phyloP scores from a whole-genome alignment of 92 coral and sea anemone species.

The Metridium senile region DNA sequence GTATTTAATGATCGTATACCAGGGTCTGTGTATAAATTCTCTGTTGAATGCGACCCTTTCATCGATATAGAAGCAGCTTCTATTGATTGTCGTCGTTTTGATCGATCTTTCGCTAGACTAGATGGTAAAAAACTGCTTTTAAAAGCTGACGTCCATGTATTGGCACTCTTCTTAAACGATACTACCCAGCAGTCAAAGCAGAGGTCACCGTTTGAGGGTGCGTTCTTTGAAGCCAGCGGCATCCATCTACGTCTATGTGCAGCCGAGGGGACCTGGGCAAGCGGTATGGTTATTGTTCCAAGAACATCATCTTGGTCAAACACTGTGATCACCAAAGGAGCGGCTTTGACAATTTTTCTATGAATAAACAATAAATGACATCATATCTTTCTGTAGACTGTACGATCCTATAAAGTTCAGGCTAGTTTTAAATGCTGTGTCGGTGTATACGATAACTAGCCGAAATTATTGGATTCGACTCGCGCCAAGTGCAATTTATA shows the following conservation, averaged over 20 bases:
- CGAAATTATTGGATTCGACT: too few species aligned
- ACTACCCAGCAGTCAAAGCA: conserved; percentile 96
- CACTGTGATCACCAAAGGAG: conserved; percentile 86
- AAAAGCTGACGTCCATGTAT: conserved; percentile 41
- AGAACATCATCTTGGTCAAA: conserved; percentile 78
- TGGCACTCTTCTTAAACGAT: conserved; percentile 54
- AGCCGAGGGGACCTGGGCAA: conserved; percentile 88
- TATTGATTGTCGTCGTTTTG: conserved; percentile 80
- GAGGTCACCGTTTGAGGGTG: conserved; percentile 82
- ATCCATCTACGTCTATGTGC: conserved; percentile 96
- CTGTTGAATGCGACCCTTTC: conserved; percentile 83
- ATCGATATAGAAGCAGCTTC: conserved; percentile 70
- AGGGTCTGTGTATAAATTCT: conserved; percentile 68
- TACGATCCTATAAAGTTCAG: too few species aligned
- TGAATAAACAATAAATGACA: background rate
- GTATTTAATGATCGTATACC: conserved; percentile 6
- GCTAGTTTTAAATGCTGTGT: too few species aligned
- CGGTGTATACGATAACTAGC: too few species aligned
- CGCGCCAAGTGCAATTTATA: too few species aligned
- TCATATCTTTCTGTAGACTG: too few species aligned
- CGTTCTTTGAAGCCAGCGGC: conserved; percentile 76
- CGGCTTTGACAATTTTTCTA: conserved; percentile 78
- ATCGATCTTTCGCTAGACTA: conserved; percentile 50
- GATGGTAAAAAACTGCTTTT: conserved; percentile 51
- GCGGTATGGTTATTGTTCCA: conserved; percentile 78